Conservation (phyloP, 2,888 invertebrate genomes). For the Eupsilia transversa region DNA sequence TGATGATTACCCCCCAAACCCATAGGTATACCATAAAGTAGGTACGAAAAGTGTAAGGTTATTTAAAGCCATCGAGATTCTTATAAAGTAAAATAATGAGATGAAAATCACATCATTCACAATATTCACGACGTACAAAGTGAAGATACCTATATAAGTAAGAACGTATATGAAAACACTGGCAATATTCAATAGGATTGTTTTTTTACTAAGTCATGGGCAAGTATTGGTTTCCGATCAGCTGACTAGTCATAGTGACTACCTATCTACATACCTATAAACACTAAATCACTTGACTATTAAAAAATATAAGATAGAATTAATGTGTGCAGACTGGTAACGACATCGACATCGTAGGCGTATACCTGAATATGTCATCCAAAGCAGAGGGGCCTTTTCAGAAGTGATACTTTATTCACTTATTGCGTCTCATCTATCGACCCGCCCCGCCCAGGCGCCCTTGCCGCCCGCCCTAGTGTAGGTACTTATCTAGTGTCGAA, state of each 20-base stretch:
- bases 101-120: neutral
- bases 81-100: neutral
- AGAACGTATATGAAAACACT: no score
- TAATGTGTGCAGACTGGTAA: no score
- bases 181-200: neutral
- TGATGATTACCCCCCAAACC: no score
- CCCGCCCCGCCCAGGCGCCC: slow-evolving; percentile 30
- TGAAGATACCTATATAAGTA: no score
- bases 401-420: slow-evolving; percentile 43
- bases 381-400: slow-evolving; percentile 5
- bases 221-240: neutral
- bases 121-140: neutral
- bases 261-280: neutral
- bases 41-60: neutral
- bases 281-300: neutral
- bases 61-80: neutral
- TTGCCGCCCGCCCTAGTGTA: slow-evolving; percentile 33
- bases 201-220: no score
- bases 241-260: neutral
- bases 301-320: neutral
- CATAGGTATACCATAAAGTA: neutral
- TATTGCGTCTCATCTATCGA: slow-evolving; percentile 55
- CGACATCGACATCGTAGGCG: neutral
- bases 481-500: neutral
- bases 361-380: slow-evolving; percentile 1